These are phyloP conservation scores for Macrosiphum euphorbiae DNA, from an alignment of 2,888 invertebrate species.

Conservation along the genomic window DNA sequence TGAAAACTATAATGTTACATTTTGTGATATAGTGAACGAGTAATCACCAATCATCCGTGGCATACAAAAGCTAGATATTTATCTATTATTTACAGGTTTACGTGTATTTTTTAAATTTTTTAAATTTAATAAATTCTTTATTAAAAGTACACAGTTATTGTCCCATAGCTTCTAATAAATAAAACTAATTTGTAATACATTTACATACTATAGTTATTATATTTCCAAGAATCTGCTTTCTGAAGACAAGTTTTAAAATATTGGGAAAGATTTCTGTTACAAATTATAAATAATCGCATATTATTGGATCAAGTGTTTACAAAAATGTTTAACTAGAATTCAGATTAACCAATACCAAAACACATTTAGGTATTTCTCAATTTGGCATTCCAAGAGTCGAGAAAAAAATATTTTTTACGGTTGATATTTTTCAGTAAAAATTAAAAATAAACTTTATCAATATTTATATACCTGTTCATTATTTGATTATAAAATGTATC, in stretches of 20 bases:
- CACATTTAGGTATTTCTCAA: not conserved
- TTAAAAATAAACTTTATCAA: not conserved
- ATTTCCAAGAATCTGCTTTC: not conserved
- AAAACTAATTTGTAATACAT: not conserved
- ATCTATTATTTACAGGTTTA: not conserved
- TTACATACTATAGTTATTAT: not conserved
- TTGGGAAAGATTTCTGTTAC: not conserved
- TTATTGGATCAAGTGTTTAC: not conserved
- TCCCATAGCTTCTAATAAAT: not conserved
- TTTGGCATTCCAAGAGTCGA: not conserved
- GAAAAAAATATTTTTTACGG: not conserved
- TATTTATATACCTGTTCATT: not conserved
- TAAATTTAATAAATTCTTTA: too few relatives aligned
- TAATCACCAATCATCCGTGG: not conserved
- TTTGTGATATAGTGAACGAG: not conserved
- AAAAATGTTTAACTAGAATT: not conserved
- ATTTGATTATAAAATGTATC: not conserved
- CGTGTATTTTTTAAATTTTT: not conserved
- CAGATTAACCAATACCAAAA: too few relatives aligned
- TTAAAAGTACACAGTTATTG: not conserved
- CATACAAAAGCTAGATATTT: not conserved
- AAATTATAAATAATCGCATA: not conserved
- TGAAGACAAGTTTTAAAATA: not conserved
- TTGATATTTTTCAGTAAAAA: not conserved
- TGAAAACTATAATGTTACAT: not conserved